These are phyloP conservation scores for Aeoliscus strigatus DNA, from an alignment of 2,797 vertebrate species.

Conservation along the genomic window DNA sequence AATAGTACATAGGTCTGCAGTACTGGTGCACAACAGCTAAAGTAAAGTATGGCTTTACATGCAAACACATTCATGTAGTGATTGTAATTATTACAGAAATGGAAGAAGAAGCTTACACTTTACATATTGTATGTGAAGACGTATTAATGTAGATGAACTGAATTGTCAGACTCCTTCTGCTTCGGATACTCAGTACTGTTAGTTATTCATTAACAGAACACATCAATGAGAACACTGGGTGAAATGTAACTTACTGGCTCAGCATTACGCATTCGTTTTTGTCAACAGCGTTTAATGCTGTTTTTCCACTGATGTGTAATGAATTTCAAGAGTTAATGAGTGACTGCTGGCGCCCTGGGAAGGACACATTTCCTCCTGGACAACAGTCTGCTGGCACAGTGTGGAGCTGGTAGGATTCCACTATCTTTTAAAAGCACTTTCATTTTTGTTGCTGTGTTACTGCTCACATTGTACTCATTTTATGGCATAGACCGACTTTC, in stretches of 20 bases:
- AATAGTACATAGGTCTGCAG: conserved; percentile 8
- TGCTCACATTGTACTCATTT: too few relatives aligned
- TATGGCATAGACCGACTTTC: too few relatives aligned
- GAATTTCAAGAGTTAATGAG: conserved; percentile 25
- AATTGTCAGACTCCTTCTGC: too few relatives aligned
- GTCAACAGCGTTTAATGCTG: not conserved
- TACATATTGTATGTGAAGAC: too few relatives aligned
- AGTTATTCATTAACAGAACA: conserved; percentile 44
- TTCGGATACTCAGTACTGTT: too few relatives aligned
- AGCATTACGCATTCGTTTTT: conserved; percentile 11
- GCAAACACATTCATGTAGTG: not conserved
- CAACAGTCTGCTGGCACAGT: not conserved
- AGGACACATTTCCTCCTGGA: not conserved
- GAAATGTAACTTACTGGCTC: conserved; percentile 42
- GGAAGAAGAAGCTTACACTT: too few relatives aligned
- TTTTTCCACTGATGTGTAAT: not conserved
- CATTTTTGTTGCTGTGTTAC: not conserved
- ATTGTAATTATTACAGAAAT: not conserved
- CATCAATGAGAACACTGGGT: conserved; percentile 41
- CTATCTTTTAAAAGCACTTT: not conserved
- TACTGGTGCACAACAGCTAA: too few relatives aligned
- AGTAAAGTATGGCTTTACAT: too few relatives aligned
- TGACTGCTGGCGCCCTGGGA: not conserved
- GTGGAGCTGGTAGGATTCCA: not conserved
- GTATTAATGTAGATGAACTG: too few relatives aligned